Evolutionary conservation across 2,113 vertebrate genomes (phyloP).

Genomic region (Eira barbara): DNA sequence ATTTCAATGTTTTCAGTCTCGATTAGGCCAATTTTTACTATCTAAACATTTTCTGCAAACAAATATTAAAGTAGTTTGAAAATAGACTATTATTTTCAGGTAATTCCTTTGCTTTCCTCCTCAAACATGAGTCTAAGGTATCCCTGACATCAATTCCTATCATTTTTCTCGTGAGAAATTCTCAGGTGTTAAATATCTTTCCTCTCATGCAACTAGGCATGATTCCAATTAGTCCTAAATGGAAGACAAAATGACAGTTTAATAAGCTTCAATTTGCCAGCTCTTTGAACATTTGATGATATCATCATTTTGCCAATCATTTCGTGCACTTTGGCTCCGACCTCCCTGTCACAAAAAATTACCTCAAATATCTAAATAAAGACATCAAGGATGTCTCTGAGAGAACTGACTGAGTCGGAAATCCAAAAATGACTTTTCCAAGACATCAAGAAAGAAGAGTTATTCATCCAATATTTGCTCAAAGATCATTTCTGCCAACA

Average conservation of each 20-base stretch:
- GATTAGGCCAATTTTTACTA: constrained; percentile 17
- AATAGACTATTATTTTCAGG: constrained; percentile 55
- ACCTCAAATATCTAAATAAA: constrained; percentile 66
- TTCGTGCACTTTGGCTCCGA: constrained; percentile 75
- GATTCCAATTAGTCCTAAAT: constrained; percentile 81
- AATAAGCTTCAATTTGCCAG: constrained; percentile 81
- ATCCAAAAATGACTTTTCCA: constrained; percentile 65
- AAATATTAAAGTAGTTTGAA: constrained; percentile 48
- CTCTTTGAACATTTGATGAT: constrained; percentile 86
- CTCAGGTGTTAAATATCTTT: constrained; percentile 75
- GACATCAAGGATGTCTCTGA: constrained; percentile 65
- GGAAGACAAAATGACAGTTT: constrained; percentile 78
- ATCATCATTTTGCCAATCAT: constrained; percentile 87
- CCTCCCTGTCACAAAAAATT: constrained; percentile 74
- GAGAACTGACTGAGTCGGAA: constrained; percentile 66
- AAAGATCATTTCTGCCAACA: constrained; percentile 77
- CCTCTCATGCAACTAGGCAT: constrained; percentile 71
- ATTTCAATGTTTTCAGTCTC: constrained; percentile 22
- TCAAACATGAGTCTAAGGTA: constrained; percentile 65
- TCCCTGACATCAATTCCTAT: constrained; percentile 71
- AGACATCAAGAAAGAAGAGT: constrained; percentile 59
- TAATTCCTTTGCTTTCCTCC: constrained; percentile 63
- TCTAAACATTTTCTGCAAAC: constrained; percentile 13
- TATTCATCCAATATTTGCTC: constrained; percentile 63
- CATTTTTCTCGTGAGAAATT: constrained; percentile 77